Percentiles rank a stretch among this genome's conserved stretches.
Evolutionary conservation across 2,113 vertebrate genomes (phyloP).

Genomic region (Cnemophilus loriae): DNA sequence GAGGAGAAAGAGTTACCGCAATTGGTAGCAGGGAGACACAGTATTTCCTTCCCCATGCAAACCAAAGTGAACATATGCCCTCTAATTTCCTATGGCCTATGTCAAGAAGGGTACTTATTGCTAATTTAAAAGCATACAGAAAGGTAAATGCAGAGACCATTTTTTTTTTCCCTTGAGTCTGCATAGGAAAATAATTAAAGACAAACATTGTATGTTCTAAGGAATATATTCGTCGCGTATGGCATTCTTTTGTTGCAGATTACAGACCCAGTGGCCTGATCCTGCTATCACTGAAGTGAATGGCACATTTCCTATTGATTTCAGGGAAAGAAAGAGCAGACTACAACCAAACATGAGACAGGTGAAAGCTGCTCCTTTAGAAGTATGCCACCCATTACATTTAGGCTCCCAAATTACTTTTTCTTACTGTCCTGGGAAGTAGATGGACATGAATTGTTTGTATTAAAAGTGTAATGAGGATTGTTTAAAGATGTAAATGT

Average conservation of each 20-base stretch:
- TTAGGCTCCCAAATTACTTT: neutral
- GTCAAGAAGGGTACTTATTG: neutral
- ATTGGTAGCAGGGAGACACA: neutral
- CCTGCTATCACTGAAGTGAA: neutral
- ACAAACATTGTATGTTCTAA: neutral
- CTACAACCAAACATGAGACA: neutral
- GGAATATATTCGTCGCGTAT: neutral
- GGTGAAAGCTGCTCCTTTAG: neutral
- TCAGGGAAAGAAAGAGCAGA: neutral
- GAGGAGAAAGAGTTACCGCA: neutral
- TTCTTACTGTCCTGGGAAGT: neutral
- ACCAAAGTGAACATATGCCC: neutral
- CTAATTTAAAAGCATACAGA: neutral
- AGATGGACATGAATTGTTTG: neutral
- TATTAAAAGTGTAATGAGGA: neutral
- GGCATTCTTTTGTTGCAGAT: neutral
- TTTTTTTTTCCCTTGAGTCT: neutral
- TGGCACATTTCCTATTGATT: neutral
- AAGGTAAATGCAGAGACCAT: neutral
- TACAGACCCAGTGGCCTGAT: neutral
- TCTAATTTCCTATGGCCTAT: neutral
- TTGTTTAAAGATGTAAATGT: slow-evolving; percentile 17
- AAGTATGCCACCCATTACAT: neutral
- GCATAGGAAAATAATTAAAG: slow-evolving; percentile 11
- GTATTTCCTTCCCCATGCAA: neutral